These are phyloP conservation scores for Leptopilina myrica DNA, from an alignment of 2,888 invertebrate species.

Conservation along the genomic window DNA sequence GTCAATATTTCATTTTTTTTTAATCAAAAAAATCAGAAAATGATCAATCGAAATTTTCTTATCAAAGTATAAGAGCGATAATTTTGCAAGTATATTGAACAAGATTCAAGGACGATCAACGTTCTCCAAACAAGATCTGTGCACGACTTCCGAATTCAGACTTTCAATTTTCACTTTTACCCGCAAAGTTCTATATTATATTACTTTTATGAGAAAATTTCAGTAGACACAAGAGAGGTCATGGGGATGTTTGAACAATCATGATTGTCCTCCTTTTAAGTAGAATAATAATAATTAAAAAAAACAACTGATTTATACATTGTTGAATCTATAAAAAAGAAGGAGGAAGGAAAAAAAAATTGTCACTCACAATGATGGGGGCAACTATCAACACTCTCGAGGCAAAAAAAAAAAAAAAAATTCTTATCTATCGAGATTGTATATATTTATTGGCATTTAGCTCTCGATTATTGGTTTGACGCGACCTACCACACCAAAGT, in stretches of 20 bases:
- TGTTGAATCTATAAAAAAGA: background rate
- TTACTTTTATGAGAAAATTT: too few relatives aligned
- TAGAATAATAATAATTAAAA: background rate
- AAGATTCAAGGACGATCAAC: background rate
- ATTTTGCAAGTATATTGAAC: background rate
- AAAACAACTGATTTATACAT: background rate
- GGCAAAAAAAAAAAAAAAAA: background rate
- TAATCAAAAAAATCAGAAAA: too few relatives aligned
- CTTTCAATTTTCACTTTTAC: constrained; percentile 16
- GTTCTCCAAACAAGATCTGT: constrained; percentile 5
- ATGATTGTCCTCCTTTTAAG: too few relatives aligned
- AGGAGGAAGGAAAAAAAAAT: background rate
- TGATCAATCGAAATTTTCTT: too few relatives aligned
- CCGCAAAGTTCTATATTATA: too few relatives aligned
- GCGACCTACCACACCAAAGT: constrained; percentile 72
- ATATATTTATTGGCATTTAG: constrained; percentile 18
- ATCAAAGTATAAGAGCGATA: background rate
- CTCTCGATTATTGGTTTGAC: constrained; percentile 43
- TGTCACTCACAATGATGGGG: background rate
- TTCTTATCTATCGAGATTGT: constrained; percentile 1
- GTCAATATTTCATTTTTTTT: too few relatives aligned
- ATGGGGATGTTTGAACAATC: background rate
- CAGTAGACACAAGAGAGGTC: too few relatives aligned
- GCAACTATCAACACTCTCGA: background rate
- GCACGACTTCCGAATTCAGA: constrained; percentile 14